Conservation (phyloP, 1,140 invertebrate species). For the Caerostris darwini region DNA sequence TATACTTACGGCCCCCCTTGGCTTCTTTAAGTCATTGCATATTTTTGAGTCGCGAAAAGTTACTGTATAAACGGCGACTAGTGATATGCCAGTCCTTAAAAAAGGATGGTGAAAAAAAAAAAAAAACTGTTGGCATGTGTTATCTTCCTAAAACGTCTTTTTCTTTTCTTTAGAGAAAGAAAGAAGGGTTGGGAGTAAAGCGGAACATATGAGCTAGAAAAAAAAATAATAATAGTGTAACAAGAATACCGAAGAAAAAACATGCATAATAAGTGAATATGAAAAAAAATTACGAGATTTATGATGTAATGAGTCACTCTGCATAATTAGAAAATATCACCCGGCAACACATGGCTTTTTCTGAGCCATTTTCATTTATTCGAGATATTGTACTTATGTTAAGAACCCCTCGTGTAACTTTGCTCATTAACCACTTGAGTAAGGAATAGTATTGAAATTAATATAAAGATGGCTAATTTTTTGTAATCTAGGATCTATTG, state of each 20-base stretch:
- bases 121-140: slow-evolving; percentile 63
- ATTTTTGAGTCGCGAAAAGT: slow-evolving; percentile 60
- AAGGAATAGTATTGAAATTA: slow-evolving; percentile 27
- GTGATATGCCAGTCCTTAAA: slow-evolving; percentile 45
- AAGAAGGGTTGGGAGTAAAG: not conserved
- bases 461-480: slow-evolving; percentile 1
- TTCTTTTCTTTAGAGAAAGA: slow-evolving; percentile 26
- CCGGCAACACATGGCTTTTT: slow-evolving; percentile 45
- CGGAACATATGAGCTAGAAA: slow-evolving; percentile 22
- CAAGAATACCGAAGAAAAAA: slow-evolving; percentile 24
- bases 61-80: slow-evolving; percentile 12
- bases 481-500: slow-evolving; percentile 14
- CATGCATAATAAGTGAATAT: slow-evolving; percentile 62
- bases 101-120: not conserved
- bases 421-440: not conserved
- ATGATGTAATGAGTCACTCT: slow-evolving; percentile 60
- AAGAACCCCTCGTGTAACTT: not conserved
- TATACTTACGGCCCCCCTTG: slow-evolving; percentile 51
- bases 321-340: slow-evolving; percentile 71
- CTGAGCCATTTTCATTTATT: slow-evolving; percentile 38
- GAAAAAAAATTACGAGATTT: slow-evolving; percentile 61
- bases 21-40: slow-evolving; percentile 62
- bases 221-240: slow-evolving; percentile 37
- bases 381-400: slow-evolving; percentile 6
- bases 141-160: slow-evolving; percentile 68